A percentile compares a stretch with the other conserved stretches of the same genome.
Evolutionary conservation across 2,113 vertebrate species (phyloP).

Genomic region (Shinisaurus crocodilurus): DNA sequence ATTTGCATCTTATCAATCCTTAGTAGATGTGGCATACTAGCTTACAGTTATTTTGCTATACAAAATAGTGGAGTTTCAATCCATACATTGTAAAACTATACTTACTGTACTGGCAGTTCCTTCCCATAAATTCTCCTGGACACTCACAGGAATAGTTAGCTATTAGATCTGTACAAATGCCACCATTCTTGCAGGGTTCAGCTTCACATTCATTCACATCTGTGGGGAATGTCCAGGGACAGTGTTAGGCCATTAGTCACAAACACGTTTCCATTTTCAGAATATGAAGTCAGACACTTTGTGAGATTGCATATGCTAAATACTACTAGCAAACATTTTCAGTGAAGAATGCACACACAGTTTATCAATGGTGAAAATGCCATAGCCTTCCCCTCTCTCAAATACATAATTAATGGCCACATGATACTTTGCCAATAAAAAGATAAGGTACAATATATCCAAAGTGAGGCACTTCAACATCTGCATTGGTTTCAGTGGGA

Average conservation of each 20-base stretch:
- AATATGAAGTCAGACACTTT: neutral
- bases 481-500: neutral
- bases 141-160: slow-evolving; percentile 99
- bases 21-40: neutral
- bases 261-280: neutral
- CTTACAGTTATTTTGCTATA: neutral
- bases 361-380: slow-evolving; percentile 17
- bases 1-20: neutral
- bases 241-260: slow-evolving; percentile 32
- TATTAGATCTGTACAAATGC: slow-evolving; percentile 94
- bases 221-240: slow-evolving; percentile 57
- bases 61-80: neutral
- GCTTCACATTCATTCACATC: slow-evolving; percentile 97
- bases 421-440: neutral
- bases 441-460: neutral
- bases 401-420: neutral
- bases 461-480: neutral
- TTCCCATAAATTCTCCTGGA: slow-evolving; percentile 98
- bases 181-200: slow-evolving; percentile 94
- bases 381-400: neutral
- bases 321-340: neutral
- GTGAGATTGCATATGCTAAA: neutral
- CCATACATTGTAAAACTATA: slow-evolving; percentile 33
- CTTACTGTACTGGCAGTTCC: slow-evolving; percentile 98
- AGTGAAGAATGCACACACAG: neutral